Conservation (phyloP, 2,113 vertebrate species). For the Echinops telfairi region DNA sequence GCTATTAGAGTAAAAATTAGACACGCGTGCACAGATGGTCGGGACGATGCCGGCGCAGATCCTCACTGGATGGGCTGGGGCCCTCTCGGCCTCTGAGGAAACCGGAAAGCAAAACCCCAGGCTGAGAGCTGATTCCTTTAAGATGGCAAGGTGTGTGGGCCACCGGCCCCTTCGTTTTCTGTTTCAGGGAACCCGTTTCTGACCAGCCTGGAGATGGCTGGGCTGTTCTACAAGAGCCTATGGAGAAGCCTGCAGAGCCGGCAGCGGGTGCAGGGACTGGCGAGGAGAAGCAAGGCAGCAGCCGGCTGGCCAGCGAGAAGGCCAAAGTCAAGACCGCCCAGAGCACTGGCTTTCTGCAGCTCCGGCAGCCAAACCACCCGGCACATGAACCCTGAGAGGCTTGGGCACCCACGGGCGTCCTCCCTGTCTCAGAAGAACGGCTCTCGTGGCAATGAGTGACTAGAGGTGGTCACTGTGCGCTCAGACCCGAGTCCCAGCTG, state of each 20-base stretch:
- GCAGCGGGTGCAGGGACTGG: background rate
- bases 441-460: background rate
- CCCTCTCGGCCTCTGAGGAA: background rate
- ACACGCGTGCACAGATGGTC: slow-evolving; percentile 26
- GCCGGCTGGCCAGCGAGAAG: background rate
- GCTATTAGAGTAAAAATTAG: slow-evolving; percentile 79
- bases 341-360: background rate
- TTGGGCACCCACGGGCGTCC: background rate
- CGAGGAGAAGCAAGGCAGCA: background rate
- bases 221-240: background rate
- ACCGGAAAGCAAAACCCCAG: slow-evolving; percentile 45
- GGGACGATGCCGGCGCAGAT: slow-evolving; percentile 6
- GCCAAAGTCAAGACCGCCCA: background rate
- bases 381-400: background rate
- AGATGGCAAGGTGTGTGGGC: background rate
- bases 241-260: background rate
- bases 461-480: background rate
- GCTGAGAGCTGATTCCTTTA: background rate
- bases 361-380: background rate
- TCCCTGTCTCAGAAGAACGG: background rate
- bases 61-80: background rate
- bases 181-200: background rate
- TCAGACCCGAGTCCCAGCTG: background rate
- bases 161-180: slow-evolving; percentile 45
- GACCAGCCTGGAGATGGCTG: background rate